Percentiles rank a stretch among this genome's conserved stretches.
These are phyloP conservation scores for Sinosuthora webbiana DNA, from an alignment of 2,113 vertebrate genomes.

Conservation along the genomic window DNA sequence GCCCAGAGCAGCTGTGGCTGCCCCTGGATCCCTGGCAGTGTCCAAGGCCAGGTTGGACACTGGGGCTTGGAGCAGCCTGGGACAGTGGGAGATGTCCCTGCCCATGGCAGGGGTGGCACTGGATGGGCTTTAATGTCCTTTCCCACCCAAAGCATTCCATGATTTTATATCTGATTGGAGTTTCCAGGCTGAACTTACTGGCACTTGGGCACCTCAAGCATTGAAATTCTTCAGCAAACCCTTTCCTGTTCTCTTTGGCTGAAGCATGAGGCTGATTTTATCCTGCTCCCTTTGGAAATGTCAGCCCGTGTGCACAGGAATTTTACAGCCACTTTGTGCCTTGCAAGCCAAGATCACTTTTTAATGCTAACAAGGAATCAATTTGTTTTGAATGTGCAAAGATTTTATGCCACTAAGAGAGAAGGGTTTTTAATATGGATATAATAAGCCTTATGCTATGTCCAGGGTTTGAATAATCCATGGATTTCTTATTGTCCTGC, in stretches of 20 bases:
- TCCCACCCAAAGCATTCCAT: neutral
- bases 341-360: neutral
- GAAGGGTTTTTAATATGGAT: neutral
- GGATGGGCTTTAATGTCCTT: fast-evolving
- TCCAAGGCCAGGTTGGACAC: neutral
- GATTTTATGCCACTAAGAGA: slow-evolving; percentile 26
- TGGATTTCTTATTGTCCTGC: neutral
- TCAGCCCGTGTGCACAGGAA: neutral
- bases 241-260: neutral
- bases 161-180: neutral
- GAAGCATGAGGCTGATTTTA: neutral
- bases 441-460: neutral
- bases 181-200: neutral
- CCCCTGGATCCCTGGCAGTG: neutral
- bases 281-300: neutral
- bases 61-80: neutral
- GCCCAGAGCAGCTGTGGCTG: neutral
- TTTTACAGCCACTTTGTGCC: neutral
- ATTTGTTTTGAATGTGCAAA: slow-evolving; percentile 35
- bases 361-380: slow-evolving; percentile 26
- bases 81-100: neutral
- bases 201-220: neutral
- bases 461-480: neutral
- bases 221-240: neutral
- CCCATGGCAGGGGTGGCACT: fast-evolving